These are phyloP conservation scores for Propithecus coquereli DNA, from an alignment of 2,113 vertebrate genomes.

Conservation along the genomic window DNA sequence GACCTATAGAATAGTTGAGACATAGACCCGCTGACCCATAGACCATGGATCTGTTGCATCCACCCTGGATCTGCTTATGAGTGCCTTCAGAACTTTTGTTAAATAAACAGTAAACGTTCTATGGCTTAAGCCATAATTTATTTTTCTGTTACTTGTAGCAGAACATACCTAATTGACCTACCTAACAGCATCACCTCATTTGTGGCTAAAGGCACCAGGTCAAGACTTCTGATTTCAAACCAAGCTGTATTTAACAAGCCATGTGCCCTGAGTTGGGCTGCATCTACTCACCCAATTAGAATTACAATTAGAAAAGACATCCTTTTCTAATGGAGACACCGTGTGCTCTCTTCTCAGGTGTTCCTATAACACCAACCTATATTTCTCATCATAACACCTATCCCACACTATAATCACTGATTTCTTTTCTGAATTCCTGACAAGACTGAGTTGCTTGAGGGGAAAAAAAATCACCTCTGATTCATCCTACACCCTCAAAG, in stretches of 20 bases:
- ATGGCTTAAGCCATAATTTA: not conserved
- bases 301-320: not conserved
- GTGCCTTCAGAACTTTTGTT: not conserved
- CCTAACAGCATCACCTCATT: not conserved
- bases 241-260: not conserved
- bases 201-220: not conserved
- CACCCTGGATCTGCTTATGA: not conserved
- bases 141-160: not conserved
- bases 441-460: not conserved
- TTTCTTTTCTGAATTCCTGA: not conserved
- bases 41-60: not conserved
- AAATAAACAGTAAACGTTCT: not conserved
- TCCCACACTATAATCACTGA: not conserved
- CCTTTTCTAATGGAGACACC: not conserved
- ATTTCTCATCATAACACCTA: not conserved
- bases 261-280: not conserved
- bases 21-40: not conserved
- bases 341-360: not conserved
- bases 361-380: not conserved
- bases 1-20: not conserved
- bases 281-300: not conserved
- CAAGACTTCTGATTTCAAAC: not conserved
- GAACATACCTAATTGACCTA: not conserved
- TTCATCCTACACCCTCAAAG: not conserved
- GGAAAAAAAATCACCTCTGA: not conserved